These are phyloP conservation scores for Centruroides vittatus DNA, from an alignment of 1,140 invertebrate species.

Conservation along the genomic window DNA sequence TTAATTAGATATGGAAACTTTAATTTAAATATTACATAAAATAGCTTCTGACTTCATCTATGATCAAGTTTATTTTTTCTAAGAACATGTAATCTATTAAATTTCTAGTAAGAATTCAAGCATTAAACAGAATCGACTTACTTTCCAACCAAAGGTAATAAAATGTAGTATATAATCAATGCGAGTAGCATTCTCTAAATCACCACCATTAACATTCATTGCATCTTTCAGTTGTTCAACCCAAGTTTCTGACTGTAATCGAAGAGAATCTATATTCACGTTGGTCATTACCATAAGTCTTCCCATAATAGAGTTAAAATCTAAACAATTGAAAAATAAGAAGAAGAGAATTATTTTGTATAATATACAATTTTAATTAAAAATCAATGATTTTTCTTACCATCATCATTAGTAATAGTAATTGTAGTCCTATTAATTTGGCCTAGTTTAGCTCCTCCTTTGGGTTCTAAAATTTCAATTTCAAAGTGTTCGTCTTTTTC, in stretches of 20 bases:
- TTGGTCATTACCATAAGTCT: constrained; percentile 41
- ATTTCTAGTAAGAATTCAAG: background rate
- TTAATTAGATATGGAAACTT: too few relatives aligned
- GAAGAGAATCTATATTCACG: constrained; percentile 40
- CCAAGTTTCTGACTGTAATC: constrained; percentile 41
- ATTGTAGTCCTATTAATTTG: constrained; percentile 41
- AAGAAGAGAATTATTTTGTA: too few relatives aligned
- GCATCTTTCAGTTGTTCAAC: constrained; percentile 41
- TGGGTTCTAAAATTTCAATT: constrained; percentile 38
- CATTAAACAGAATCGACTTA: constrained; percentile 16
- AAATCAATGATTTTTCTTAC: constrained; percentile 24
- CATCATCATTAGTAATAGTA: constrained; percentile 52
- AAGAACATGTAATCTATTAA: background rate
- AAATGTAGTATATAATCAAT: constrained; percentile 38
- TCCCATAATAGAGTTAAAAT: constrained; percentile 43
- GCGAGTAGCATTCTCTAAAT: constrained; percentile 39
- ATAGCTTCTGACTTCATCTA: too few relatives aligned
- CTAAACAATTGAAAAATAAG: constrained; percentile 21
- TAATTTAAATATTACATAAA: too few relatives aligned
- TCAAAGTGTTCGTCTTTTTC: constrained; percentile 53
- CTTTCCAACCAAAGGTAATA: constrained; percentile 32
- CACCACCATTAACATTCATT: constrained; percentile 49
- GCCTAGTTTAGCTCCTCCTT: constrained; percentile 41
- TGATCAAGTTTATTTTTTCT: background rate
- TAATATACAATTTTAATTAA: background rate